phyloP scores from a whole-genome alignment of 2,797 vertebrate species.

The Momotus momota region DNA sequence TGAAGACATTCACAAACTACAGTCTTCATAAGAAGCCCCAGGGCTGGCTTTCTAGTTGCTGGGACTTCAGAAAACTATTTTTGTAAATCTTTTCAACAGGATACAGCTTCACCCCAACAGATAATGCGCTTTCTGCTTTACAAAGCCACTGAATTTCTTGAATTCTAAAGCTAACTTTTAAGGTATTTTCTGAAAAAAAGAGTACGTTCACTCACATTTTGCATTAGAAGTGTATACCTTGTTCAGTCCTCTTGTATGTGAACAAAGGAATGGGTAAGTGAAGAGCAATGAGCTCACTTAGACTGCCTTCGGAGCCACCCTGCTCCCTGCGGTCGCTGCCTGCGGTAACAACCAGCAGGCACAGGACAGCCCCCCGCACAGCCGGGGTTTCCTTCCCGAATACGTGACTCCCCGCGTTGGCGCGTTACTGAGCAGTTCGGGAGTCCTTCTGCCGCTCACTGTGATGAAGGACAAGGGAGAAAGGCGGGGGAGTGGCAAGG shows the following conservation, averaged over 20 bases:
- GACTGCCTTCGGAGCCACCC: neutral
- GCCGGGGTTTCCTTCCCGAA: neutral
- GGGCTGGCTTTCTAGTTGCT: neutral
- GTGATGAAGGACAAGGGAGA: neutral
- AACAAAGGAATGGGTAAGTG: neutral
- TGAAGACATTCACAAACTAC: neutral
- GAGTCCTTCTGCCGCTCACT: accelerated
- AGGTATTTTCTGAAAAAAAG: neutral
- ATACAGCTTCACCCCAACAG: neutral
- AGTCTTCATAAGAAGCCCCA: neutral
- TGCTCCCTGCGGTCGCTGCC: neutral
- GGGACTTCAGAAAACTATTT: neutral
- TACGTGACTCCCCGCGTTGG: neutral
- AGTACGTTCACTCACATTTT: neutral
- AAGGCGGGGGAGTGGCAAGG: neutral
- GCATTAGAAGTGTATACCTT: neutral
- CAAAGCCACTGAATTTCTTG: neutral
- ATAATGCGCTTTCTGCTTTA: neutral
- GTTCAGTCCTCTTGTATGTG: neutral
- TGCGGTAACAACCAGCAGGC: neutral
- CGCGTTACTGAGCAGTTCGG: neutral
- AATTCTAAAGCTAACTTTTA: neutral
- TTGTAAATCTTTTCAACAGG: neutral
- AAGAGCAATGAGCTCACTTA: neutral
- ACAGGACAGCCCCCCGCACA: neutral